Base-by-base conservation (phyloP, 2,113 vertebrate genomes). In the Channa maculata region DNA sequence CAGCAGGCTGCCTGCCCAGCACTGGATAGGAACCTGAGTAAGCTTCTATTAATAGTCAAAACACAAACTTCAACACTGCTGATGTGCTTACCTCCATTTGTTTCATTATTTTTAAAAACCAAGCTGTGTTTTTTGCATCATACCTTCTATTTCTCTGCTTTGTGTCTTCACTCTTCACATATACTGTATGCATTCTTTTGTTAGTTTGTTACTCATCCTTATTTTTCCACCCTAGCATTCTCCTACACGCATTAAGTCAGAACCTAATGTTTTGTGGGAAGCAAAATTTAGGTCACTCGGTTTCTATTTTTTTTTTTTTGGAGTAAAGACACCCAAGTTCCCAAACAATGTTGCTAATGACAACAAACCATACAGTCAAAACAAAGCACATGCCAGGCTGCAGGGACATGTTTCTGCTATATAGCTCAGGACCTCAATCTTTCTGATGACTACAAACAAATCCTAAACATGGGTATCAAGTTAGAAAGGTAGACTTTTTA, bases 261-360 rank as follows among this genome's bases (percentile, higher is more conserved):
- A 62, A 44, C 46, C 69, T 39, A n/a, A 48, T 66, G 55, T 53
- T 53, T 65, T 68, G 65, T 63, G 79, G 68, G 67, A 65, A 81
- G 68, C 3, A 58, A 13, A 36, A 84, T 77, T 79, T 70, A 75
- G 84, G 88, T 83, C 88, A 86, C 5, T 24, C 36, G 55, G 66
- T 87, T 91, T 91, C 85, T 81, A 90, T 88, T 80, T 81, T 88
- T 71, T 49, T 24, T 24, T 24, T 24, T 24, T 24, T 24, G 1
- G 24, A 83, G 71, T 52, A 65, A 76, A 15, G 51, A 62, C 46
- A 45, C 51, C 62, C 65, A 77, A 76, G 84, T 58, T 43, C 14
- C 74, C 15, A 80, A 82, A 80, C 70, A 74, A 68, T 69, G 90
- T 90, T 85, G 82, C 85, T 71, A 73, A 71, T 78, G 82, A 82